Percentiles rank a stretch among this genome's conserved stretches.
phyloP scores from a whole-genome alignment of 2,113 vertebrate genomes.

The Coptodon rendalli region DNA sequence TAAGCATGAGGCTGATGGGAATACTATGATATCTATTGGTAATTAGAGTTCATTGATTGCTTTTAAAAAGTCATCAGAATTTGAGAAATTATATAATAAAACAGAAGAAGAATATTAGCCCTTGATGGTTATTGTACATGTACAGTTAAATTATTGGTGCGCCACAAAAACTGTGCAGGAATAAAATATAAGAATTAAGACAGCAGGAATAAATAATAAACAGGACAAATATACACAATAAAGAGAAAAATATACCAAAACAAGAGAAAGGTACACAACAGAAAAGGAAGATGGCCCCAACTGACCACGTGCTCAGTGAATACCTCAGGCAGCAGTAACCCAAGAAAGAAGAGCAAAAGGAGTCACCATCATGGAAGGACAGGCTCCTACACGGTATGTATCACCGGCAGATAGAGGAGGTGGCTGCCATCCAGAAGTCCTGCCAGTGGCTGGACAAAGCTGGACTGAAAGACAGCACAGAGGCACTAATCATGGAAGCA shows the following conservation, averaged over 20 bases:
- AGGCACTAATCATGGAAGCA: no score
- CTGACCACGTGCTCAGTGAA: not conserved
- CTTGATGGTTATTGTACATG: not conserved
- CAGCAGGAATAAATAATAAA: not conserved
- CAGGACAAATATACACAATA: not conserved
- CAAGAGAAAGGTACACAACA: not conserved
- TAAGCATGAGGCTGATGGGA: not conserved
- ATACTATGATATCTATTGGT: not conserved
- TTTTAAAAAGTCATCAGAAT: not conserved
- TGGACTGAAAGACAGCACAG: no score
- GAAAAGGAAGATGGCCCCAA: not conserved
- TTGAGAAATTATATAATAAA: not conserved
- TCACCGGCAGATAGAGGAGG: no score
- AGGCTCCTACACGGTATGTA: no score
- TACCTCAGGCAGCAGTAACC: not conserved
- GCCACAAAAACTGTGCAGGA: not conserved
- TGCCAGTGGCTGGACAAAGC: no score
- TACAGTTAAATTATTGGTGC: fast-evolving
- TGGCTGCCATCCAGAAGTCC: no score
- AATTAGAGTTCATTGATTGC: not conserved
- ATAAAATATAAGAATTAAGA: not conserved
- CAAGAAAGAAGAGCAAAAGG: not conserved
- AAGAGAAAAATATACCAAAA: not conserved
- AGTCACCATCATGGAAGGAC: not conserved
- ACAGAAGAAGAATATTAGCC: fast-evolving